phyloP scores from a whole-genome alignment of 1,140 invertebrate species.

The Babylonia areolata region DNA sequence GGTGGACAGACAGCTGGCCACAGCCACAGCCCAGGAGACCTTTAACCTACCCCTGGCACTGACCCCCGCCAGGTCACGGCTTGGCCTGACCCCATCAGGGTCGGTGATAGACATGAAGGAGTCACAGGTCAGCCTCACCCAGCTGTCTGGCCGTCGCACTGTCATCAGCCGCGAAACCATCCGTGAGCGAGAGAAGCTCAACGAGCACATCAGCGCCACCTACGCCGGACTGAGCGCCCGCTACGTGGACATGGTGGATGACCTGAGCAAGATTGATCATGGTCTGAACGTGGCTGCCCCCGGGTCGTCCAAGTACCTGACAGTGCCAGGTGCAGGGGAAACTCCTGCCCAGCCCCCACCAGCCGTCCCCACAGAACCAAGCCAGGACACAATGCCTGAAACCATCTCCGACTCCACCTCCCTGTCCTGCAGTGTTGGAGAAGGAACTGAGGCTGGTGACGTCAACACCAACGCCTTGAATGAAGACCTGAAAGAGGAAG shows the following conservation, averaged over 20 bases:
- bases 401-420: background rate
- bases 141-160: constrained; percentile 37
- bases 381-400: background rate
- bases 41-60: constrained; percentile 25
- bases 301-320: background rate
- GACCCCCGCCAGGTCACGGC: background rate
- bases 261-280: constrained; percentile 57
- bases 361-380: background rate
- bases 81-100: constrained; percentile 13
- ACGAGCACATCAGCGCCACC: constrained; percentile 56
- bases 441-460: background rate
- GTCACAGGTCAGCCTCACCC: constrained; percentile 1
- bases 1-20: constrained; percentile 24
- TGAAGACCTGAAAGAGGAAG: background rate
- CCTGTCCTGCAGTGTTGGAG: background rate
- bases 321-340: background rate
- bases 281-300: constrained; percentile 24
- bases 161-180: constrained; percentile 62
- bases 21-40: background rate
- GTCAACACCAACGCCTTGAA: background rate
- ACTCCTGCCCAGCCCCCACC: background rate
- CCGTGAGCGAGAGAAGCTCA: constrained; percentile 61
- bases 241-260: constrained; percentile 59
- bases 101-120: background rate
- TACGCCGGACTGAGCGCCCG: constrained; percentile 58